phyloP scores from a whole-genome alignment of 2,113 vertebrate genomes.

The Arenaria interpres region DNA sequence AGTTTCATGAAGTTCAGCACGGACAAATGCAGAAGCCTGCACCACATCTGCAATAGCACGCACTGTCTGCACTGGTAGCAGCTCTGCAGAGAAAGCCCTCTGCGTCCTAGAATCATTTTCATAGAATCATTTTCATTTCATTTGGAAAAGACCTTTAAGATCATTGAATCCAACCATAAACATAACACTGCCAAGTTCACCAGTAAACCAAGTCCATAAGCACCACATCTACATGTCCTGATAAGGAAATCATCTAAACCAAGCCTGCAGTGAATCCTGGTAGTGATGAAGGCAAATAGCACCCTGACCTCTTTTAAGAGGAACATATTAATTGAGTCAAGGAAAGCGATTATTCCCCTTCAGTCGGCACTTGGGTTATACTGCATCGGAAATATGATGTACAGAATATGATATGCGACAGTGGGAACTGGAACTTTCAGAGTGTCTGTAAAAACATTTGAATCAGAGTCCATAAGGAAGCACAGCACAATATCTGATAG shows the following conservation, averaged over 20 bases:
- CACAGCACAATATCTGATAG: background rate
- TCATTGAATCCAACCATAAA: background rate
- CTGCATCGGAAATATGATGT: background rate
- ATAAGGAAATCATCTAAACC: background rate
- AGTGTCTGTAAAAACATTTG: background rate
- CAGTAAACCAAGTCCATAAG: background rate
- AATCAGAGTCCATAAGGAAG: background rate
- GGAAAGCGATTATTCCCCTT: background rate
- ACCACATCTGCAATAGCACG: background rate
- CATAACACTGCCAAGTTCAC: background rate
- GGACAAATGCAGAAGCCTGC: background rate
- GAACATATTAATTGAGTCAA: background rate
- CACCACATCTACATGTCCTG: background rate
- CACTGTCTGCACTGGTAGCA: background rate
- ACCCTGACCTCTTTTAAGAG: background rate
- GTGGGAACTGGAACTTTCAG: background rate
- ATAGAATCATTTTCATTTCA: background rate
- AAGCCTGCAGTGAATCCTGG: background rate
- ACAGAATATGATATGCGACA: background rate
- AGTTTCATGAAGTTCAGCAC: background rate
- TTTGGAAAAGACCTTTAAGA: background rate
- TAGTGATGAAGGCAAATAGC: background rate
- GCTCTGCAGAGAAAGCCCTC: background rate
- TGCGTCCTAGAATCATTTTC: background rate
- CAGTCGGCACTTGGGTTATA: rapidly evolving